Evolutionary conservation across 2,113 vertebrate genomes (phyloP).

Genomic region (Cinclus cinclus): DNA sequence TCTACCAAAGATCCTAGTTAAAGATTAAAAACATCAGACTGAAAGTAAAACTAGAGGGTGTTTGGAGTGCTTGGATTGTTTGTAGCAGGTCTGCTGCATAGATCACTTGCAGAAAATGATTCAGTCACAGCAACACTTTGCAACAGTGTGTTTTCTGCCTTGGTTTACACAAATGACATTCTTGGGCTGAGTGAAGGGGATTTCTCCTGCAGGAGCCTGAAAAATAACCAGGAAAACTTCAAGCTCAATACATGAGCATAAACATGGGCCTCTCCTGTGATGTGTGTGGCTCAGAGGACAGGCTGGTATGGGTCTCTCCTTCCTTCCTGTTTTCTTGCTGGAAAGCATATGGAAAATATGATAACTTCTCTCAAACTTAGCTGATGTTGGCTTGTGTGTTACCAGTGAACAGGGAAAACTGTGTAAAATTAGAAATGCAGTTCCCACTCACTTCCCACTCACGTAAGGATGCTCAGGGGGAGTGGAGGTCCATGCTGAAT

Average conservation of each 20-base stretch:
- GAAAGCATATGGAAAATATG: neutral
- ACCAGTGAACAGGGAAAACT: neutral
- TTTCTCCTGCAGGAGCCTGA: neutral
- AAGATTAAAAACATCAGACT: neutral
- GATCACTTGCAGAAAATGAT: neutral
- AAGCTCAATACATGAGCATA: neutral
- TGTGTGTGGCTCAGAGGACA: neutral
- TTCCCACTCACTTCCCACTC: slow-evolving; percentile 23
- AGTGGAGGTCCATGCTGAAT: neutral
- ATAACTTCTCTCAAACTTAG: neutral
- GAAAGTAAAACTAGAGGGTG: neutral
- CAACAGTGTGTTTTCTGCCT: neutral
- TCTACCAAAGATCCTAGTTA: neutral
- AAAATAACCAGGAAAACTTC: neutral
- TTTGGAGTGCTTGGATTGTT: neutral
- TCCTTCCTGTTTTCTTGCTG: slow-evolving; percentile 35
- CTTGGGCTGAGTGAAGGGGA: neutral
- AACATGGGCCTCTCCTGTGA: neutral
- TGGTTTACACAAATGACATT: neutral
- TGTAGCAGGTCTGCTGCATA: neutral
- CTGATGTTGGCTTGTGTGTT: neutral
- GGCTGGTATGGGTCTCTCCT: neutral
- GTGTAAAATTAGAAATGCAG: neutral
- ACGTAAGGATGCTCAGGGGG: neutral
- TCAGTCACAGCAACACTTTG: neutral